phyloP scores from a whole-genome alignment of 37 sponge, comb jelly and placozoan genomes.

The Cladorhizidae sp. region DNA sequence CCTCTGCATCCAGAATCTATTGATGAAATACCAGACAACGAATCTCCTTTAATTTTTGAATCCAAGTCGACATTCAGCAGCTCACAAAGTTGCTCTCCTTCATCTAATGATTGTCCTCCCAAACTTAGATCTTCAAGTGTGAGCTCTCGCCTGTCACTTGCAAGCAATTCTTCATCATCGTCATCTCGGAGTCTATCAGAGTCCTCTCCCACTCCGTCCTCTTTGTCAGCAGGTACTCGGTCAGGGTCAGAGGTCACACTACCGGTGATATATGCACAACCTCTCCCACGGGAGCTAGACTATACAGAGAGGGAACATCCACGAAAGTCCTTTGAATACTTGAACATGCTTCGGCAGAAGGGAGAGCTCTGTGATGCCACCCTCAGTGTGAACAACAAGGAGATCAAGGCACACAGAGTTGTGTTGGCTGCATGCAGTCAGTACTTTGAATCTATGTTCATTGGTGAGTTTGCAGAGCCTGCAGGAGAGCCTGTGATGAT shows the following conservation, averaged over 20 bases:
- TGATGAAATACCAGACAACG: too few species aligned
- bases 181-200: too few species aligned
- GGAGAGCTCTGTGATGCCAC: conserved; percentile 77
- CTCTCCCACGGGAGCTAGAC: conserved; percentile 47
- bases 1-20: background rate
- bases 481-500: conserved; percentile 50
- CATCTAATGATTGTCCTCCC: background rate
- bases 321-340: conserved; percentile 46
- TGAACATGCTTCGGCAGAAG: conserved; percentile 59
- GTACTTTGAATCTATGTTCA: conserved; percentile 82
- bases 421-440: conserved; percentile 69
- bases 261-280: conserved; percentile 49
- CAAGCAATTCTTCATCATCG: too few species aligned
- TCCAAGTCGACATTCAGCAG: background rate
- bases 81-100: background rate
- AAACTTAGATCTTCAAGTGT: background rate
- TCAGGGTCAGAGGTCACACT: conserved; percentile 4
- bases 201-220: background rate
- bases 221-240: background rate
- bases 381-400: conserved; percentile 15
- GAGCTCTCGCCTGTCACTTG: background rate
- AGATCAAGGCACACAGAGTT: conserved; percentile 66
- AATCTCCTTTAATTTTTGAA: too few species aligned
- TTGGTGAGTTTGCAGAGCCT: conserved; percentile 67
- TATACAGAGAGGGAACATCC: conserved; percentile 68